Conservation (phyloP, 2,888 invertebrate genomes). For the Boloria euphrosyne region DNA sequence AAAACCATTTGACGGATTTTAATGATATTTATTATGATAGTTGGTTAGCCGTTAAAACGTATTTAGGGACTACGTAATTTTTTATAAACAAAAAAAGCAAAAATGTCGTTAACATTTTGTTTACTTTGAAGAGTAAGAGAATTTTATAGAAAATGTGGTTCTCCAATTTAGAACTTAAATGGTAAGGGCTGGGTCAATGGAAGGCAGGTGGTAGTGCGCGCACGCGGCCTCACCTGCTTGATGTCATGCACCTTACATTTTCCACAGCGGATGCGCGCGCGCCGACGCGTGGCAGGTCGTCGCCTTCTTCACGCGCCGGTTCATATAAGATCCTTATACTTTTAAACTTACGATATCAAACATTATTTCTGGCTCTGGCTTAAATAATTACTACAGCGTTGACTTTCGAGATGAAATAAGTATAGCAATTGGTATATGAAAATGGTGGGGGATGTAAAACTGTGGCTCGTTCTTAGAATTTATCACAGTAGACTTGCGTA, state of each 20-base stretch:
- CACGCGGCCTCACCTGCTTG: slow-evolving; percentile 50
- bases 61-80: no score
- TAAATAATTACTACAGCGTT: slow-evolving; percentile 30
- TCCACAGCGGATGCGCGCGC: slow-evolving; percentile 67
- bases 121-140: no score
- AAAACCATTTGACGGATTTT: no score
- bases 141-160: slow-evolving; percentile 14
- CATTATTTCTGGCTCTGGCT: slow-evolving; percentile 34
- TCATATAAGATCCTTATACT: slow-evolving; percentile 33
- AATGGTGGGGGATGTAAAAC: slow-evolving; percentile 1
- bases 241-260: slow-evolving; percentile 69
- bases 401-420: slow-evolving; percentile 4
- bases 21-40: no score
- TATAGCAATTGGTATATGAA: neutral
- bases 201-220: slow-evolving; percentile 33
- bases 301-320: slow-evolving; percentile 51
- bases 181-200: slow-evolving; percentile 14
- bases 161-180: slow-evolving; percentile 12
- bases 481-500: no score
- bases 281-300: slow-evolving; percentile 67
- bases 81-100: no score
- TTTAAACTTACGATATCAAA: slow-evolving; percentile 38
- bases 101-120: no score
- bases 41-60: no score
- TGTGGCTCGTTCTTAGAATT: no score